Conservation (phyloP, 2,113 vertebrate genomes). For the Scomber japonicus region DNA sequence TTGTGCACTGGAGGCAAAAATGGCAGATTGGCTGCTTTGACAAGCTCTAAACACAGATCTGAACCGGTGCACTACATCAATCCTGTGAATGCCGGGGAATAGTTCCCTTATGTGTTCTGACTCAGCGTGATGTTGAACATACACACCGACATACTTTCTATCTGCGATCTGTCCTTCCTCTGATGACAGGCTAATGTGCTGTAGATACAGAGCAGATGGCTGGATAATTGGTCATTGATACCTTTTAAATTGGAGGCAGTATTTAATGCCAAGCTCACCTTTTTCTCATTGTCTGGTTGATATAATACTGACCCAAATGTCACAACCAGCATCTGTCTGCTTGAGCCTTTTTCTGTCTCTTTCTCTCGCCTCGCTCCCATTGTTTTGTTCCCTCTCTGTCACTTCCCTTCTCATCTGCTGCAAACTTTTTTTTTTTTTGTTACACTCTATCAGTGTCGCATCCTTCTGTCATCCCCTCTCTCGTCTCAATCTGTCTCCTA, state of each 20-base stretch:
- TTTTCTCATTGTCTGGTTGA: conserved; percentile 38
- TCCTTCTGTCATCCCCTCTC: conserved; percentile 24
- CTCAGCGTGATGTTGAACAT: conserved; percentile 34
- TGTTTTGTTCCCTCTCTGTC: conserved; percentile 30
- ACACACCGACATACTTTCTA: conserved; percentile 5
- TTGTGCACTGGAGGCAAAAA: conserved; percentile 42
- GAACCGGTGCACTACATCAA: conserved; percentile 32
- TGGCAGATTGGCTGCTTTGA: conserved; percentile 57
- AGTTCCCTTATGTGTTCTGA: background rate
- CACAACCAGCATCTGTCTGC: conserved; percentile 52
- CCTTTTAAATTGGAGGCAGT: conserved; percentile 53
- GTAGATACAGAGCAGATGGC: conserved; percentile 58
- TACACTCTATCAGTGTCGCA: conserved; percentile 33
- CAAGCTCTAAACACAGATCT: conserved; percentile 48
- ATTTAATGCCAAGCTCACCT: conserved; percentile 63
- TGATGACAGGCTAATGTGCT: conserved; percentile 47
- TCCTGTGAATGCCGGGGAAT: conserved; percentile 3
- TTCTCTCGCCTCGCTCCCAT: background rate
- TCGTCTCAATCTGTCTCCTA: conserved; percentile 32
- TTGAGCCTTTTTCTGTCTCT: conserved; percentile 5
- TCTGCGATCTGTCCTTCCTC: conserved; percentile 4
- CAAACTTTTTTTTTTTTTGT: conserved; percentile 20
- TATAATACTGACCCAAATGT: conserved; percentile 67
- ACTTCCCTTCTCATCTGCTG: conserved; percentile 23
- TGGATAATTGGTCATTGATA: conserved; percentile 69